Evolutionary conservation across 2,888 invertebrate genomes (phyloP).

Genomic region (Idaea straminata): DNA sequence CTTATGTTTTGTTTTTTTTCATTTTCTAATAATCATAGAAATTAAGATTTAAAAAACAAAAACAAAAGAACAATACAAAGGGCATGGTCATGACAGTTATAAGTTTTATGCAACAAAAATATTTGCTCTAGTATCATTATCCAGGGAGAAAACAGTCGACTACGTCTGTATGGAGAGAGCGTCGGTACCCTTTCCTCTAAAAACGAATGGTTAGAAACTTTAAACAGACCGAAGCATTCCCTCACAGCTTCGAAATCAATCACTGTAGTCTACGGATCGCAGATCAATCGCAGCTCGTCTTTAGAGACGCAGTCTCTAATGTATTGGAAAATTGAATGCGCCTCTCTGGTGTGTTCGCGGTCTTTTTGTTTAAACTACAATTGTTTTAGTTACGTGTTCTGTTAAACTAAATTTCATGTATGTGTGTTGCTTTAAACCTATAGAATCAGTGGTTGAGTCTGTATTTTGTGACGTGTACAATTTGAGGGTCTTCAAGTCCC

Average conservation of each 20-base stretch:
- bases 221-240: conserved; percentile 14
- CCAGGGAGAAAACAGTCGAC: too few relatives aligned
- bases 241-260: conserved; percentile 22
- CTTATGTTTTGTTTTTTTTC: too few relatives aligned
- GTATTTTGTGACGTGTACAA: too few relatives aligned
- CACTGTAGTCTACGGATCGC: conserved; percentile 11
- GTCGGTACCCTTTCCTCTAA: conserved; percentile 1
- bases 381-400: conserved; percentile 7
- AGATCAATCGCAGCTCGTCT: conserved; percentile 25
- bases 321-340: conserved; percentile 36
- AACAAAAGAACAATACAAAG: too few relatives aligned
- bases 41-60: too few relatives aligned
- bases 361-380: conserved; percentile 19
- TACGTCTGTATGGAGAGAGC: too few relatives aligned
- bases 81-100: too few relatives aligned
- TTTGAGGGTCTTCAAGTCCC: too few relatives aligned
- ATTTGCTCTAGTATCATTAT: too few relatives aligned
- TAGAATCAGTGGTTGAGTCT: too few relatives aligned
- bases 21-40: too few relatives aligned
- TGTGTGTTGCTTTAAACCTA: neutral
- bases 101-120: too few relatives aligned
- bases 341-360: conserved; percentile 9
- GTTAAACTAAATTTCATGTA: neutral
- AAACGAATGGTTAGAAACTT: conserved; percentile 13
- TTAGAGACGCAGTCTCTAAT: conserved; percentile 23